Base-by-base conservation (phyloP, 2,113 vertebrate genomes). In the Anguilla japonica region DNA sequence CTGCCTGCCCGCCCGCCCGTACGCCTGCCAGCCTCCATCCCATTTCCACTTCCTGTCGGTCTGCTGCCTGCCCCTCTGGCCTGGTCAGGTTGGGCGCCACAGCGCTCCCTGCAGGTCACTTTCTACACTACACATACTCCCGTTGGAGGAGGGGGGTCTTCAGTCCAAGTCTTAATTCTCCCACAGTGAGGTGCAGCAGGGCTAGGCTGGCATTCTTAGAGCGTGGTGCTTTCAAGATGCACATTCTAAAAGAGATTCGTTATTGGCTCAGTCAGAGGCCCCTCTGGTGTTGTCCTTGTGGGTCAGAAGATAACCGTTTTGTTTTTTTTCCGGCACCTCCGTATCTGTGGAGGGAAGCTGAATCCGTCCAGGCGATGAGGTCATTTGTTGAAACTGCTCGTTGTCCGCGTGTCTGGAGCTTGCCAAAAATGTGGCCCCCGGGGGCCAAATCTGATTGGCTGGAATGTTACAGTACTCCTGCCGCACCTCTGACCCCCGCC, bases 1-100 rank as follows among this genome's bases (percentile, higher is more conserved):
- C 81, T 88, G 75, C 46, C 50, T 57, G 79, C 53, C 86, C 87
- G 85, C 46, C 83, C 87, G 91, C 81, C 46, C 85, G 84, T 53
- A 50, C 60, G 88, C 84, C 86, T 89, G 87, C 67, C 83, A 87
- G 75, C 50, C 34, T 86, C 75, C 75, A 20, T 11, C 79, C 57
- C 85, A 81, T 82, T 86, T 82, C 29, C 85, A 67, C 56, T 63
- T 53, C 20, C 57, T 63, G 15, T 53, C 79, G 2, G 46, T 26
- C 78, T 87, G 29, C 67, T 84, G 87, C 79, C 75, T 89, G 87
- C 82, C 56, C 50, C 84, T 86, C 60, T 1, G 60, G 22, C 26
- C 60, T 67, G 60, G 41, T 56, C 43, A 41, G 79, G 22, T 60
- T 82, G 75, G 15, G 34, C 22, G 9, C 46, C 57, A 87, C 78